Evolutionary conservation across 2,113 vertebrate genomes (phyloP).

Genomic region (Macrotis lagotis): DNA sequence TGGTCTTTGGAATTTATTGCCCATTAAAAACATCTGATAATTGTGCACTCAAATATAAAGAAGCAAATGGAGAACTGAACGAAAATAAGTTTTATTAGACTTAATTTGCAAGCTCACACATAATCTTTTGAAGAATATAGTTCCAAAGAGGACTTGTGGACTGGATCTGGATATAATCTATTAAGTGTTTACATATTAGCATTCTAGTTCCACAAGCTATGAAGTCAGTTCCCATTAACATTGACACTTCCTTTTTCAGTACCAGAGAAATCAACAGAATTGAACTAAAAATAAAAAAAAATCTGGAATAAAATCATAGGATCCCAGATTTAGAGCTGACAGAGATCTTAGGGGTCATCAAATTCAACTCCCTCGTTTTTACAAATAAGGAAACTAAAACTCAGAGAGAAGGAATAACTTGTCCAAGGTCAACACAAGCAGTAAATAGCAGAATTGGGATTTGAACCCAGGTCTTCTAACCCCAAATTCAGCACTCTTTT

Average conservation of each 20-base stretch:
- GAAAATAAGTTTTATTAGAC: background rate
- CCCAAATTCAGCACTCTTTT: background rate
- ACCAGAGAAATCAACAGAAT: conserved; percentile 80
- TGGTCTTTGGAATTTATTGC: background rate
- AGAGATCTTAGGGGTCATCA: background rate
- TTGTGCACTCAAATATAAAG: conserved; percentile 7
- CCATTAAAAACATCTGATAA: conserved; percentile 16
- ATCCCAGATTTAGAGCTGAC: background rate
- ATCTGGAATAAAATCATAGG: conserved; percentile 71
- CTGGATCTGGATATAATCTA: background rate
- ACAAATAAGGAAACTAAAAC: background rate
- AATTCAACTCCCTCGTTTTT: background rate
- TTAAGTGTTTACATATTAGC: conserved; percentile 46
- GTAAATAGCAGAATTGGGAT: background rate
- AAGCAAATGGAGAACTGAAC: conserved; percentile 32
- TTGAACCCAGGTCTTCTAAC: background rate
- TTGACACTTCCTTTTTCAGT: conserved; percentile 79
- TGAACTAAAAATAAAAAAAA: conserved; percentile 86
- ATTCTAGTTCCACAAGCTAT: conserved; percentile 81
- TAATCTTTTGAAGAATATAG: background rate
- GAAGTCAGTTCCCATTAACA: conserved; percentile 83
- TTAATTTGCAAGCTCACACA: background rate
- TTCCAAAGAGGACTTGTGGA: background rate
- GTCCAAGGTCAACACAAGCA: background rate
- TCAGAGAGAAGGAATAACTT: background rate